Conservation (phyloP, 1,140 invertebrate species). For the Formica exsecta region DNA sequence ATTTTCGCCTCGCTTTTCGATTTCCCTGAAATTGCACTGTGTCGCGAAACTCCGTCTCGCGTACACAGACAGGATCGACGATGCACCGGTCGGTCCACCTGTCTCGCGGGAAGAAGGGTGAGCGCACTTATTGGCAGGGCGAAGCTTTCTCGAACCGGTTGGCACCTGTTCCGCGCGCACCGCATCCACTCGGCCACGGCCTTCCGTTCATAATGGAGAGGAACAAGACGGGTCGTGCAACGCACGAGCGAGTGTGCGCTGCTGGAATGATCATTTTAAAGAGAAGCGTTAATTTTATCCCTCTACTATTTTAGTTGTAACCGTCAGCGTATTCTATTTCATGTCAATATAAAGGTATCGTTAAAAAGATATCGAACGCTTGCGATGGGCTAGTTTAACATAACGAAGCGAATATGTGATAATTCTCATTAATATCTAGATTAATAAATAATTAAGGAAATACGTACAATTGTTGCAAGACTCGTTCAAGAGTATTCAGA, state of each 20-base stretch:
- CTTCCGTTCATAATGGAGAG: conserved; percentile 67
- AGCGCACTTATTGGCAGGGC: conserved; percentile 62
- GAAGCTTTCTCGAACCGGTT: conserved; percentile 76
- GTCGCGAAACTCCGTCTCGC: conserved; percentile 24
- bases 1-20: conserved; percentile 28
- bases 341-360: background rate
- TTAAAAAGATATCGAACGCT: background rate
- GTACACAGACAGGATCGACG: conserved; percentile 23
- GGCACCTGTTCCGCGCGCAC: conserved; percentile 72
- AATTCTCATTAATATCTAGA: too few relatives aligned
- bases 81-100: conserved; percentile 59
- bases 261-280: conserved; percentile 36
- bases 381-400: background rate
- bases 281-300: conserved; percentile 19
- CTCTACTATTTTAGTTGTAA: background rate
- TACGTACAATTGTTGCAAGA: too few relatives aligned
- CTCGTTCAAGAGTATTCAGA: too few relatives aligned
- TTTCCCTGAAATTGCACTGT: conserved; percentile 24
- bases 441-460: too few relatives aligned
- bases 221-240: conserved; percentile 29
- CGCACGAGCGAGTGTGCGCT: conserved; percentile 26
- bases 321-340: background rate
- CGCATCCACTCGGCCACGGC: conserved; percentile 62
- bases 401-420: too few relatives aligned
- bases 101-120: conserved; percentile 55